phyloP scores from a whole-genome alignment of 2,113 vertebrate genomes.

The Hucho hucho region DNA sequence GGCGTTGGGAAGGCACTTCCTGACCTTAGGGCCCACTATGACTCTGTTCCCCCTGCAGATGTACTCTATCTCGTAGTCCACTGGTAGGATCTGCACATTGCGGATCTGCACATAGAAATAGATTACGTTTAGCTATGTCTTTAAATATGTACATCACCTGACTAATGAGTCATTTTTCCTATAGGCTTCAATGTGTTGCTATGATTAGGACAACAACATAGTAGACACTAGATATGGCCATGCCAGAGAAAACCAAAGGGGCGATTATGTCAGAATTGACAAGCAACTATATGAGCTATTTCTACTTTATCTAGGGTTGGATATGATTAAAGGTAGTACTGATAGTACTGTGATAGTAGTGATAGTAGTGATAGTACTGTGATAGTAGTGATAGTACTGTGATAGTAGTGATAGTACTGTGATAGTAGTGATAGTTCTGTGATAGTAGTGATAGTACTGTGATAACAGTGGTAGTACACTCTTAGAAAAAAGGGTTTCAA shows the following conservation, averaged over 20 bases:
- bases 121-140: neutral
- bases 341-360: no score
- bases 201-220: neutral
- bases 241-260: no score
- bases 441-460: no score
- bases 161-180: neutral
- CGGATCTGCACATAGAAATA: conserved; percentile 66
- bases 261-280: neutral
- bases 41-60: conserved; percentile 88
- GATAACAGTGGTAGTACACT: neutral
- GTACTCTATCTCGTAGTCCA: conserved; percentile 96
- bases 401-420: no score
- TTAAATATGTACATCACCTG: neutral
- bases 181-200: neutral
- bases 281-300: neutral
- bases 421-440: no score
- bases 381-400: no score
- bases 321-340: neutral
- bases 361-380: no score
- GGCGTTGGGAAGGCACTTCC: conserved; percentile 88
- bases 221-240: neutral
- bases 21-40: conserved; percentile 92
- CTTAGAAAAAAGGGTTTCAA: neutral
- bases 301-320: neutral
- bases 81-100: conserved; percentile 83